These are phyloP conservation scores for Tineola bisselliella DNA, from an alignment of 2,888 invertebrate species.

Conservation along the genomic window DNA sequence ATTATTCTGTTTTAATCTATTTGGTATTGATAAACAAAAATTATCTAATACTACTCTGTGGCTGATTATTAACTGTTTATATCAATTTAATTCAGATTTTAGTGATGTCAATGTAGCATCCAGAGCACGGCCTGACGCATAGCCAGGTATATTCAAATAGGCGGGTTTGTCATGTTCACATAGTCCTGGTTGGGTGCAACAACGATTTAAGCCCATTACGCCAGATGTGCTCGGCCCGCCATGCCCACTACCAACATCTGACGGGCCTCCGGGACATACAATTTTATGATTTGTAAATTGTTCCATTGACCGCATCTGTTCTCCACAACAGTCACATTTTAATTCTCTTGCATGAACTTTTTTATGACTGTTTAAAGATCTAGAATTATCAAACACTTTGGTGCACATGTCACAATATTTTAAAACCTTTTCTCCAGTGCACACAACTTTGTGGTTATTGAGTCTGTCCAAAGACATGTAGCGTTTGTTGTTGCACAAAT, in stretches of 20 bases:
- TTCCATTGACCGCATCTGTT: conserved; percentile 61
- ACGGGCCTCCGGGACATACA: conserved; percentile 45
- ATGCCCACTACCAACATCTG: conserved; percentile 40
- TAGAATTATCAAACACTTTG: conserved; percentile 65
- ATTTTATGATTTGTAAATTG: conserved; percentile 62
- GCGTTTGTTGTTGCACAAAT: conserved; percentile 62
- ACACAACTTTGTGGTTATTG: conserved; percentile 63
- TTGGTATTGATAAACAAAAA: conserved; percentile 58
- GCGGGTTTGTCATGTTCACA: conserved; percentile 66
- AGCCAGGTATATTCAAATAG: conserved; percentile 61
- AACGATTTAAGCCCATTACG: conserved; percentile 35
- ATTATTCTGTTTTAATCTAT: conserved; percentile 26
- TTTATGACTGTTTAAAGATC: conserved; percentile 64
- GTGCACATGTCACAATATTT: conserved; percentile 67
- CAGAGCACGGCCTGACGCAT: conserved; percentile 53
- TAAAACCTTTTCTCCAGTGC: conserved; percentile 60
- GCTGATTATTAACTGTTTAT: conserved; percentile 13
- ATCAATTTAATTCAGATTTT: conserved; percentile 63
- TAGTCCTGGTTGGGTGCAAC: conserved; percentile 58
- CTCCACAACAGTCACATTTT: conserved; percentile 62
- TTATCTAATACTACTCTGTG: conserved; percentile 15
- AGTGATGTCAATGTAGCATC: conserved; percentile 59
- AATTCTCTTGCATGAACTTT: conserved; percentile 64
- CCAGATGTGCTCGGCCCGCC: conserved; percentile 24
- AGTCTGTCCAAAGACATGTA: conserved; percentile 64